Conservation (phyloP, 2,113 vertebrate genomes). For the Crotalus tigris region DNA sequence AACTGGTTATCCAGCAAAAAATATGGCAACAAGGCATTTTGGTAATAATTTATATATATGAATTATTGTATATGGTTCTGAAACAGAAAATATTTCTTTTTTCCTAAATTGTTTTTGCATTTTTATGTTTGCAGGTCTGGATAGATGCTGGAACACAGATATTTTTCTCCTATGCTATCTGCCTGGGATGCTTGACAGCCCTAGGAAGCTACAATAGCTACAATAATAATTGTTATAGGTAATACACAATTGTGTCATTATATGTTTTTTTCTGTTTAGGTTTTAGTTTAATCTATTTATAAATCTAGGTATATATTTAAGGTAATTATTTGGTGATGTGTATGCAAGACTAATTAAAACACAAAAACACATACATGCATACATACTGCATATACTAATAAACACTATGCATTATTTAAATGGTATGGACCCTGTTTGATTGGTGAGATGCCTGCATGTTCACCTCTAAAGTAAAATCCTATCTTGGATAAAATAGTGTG, state of each 20-base stretch:
- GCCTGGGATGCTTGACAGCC: slow-evolving; percentile 93
- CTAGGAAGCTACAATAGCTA: slow-evolving; percentile 97
- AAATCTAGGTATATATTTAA: not conserved
- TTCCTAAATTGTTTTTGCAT: not conserved
- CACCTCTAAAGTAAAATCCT: not conserved
- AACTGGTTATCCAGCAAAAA: not conserved
- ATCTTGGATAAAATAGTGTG: not conserved
- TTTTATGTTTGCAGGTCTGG: slow-evolving; percentile 82
- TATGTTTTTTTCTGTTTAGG: accelerated
- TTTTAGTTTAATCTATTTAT: not conserved
- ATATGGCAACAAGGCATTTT: not conserved
- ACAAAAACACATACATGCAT: not conserved
- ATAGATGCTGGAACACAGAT: slow-evolving; percentile 98
- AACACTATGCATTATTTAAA: not conserved
- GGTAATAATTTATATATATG: not conserved
- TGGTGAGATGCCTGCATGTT: not conserved
- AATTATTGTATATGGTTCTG: accelerated
- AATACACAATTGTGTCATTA: not conserved
- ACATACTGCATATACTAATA: not conserved
- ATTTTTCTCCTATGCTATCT: slow-evolving; percentile 98
- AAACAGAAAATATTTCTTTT: not conserved
- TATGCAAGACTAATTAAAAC: accelerated
- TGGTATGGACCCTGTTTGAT: not conserved
- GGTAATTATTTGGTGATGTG: not conserved
- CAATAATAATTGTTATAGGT: slow-evolving; percentile 99